These are phyloP conservation scores for Zaprionus tsacasi DNA, from an alignment of 1,140 invertebrate species.

Conservation along the genomic window DNA sequence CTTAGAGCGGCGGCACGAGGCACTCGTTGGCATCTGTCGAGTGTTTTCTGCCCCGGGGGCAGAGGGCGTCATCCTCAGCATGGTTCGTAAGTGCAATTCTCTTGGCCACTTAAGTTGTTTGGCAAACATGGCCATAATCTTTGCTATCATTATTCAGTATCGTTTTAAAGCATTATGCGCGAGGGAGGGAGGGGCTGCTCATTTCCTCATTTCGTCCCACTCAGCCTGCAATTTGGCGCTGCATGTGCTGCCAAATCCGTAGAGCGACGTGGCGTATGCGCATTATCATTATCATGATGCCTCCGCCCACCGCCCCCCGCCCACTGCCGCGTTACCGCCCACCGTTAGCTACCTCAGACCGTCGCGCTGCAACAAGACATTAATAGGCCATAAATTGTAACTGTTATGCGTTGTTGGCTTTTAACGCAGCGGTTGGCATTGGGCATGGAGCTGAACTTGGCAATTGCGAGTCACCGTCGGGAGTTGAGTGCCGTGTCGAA, in stretches of 20 bases:
- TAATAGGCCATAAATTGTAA: constrained; percentile 83
- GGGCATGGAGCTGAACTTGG: constrained; percentile 58
- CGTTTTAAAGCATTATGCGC: constrained; percentile 52
- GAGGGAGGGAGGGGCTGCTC: neutral
- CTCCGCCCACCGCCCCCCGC: constrained; percentile 5
- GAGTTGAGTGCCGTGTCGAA: constrained; percentile 42
- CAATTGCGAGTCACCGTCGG: constrained; percentile 38
- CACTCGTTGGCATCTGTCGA: constrained; percentile 36
- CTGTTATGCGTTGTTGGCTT: constrained; percentile 80
- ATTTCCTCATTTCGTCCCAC: neutral
- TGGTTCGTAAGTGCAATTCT: constrained; percentile 63
- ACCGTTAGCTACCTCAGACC: constrained; percentile 59
- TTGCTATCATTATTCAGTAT: constrained; percentile 53
- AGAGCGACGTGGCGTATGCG: constrained; percentile 40
- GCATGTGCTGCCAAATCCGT: constrained; percentile 9
- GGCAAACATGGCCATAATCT: constrained; percentile 71
- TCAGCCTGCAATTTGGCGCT: constrained; percentile 13
- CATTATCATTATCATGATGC: constrained; percentile 41
- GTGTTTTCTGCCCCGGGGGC: constrained; percentile 1
- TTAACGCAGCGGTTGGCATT: constrained; percentile 74
- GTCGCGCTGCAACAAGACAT: constrained; percentile 51
- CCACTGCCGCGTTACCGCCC: constrained; percentile 29
- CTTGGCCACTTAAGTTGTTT: constrained; percentile 61
- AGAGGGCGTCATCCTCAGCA: neutral
- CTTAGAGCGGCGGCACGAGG: constrained; percentile 11